Evolutionary conservation across 2,113 vertebrate species (phyloP).

Genomic region (Alaudala cheleensis): DNA sequence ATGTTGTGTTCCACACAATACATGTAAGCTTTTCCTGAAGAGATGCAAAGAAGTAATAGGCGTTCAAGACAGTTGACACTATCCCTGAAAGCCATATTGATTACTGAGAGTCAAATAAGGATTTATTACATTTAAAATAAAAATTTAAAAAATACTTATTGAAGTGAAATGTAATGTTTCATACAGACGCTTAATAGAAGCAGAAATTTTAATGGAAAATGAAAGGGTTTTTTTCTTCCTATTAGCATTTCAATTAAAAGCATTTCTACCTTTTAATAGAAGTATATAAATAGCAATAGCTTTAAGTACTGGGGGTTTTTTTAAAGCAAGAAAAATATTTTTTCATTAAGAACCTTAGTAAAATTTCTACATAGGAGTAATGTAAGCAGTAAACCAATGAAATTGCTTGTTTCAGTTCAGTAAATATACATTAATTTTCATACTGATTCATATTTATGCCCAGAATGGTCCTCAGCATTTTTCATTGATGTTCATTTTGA

Average conservation of each 20-base stretch:
- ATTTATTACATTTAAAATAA: conserved; percentile 31
- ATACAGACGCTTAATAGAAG: conserved; percentile 12
- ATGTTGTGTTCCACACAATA: background rate
- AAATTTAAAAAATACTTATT: background rate
- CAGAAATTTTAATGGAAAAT: conserved; percentile 60
- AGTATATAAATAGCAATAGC: conserved; percentile 49
- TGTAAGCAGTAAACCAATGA: background rate
- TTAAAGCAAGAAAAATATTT: background rate
- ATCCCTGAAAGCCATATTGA: conserved; percentile 26
- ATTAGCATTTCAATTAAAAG: conserved; percentile 63
- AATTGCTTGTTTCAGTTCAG: background rate
- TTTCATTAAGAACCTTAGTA: background rate
- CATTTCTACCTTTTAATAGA: conserved; percentile 57
- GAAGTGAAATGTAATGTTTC: conserved; percentile 20
- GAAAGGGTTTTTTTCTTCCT: background rate
- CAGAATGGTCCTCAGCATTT: background rate
- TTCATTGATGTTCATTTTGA: background rate
- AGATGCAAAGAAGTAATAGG: conserved; percentile 1
- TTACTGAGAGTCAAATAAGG: background rate
- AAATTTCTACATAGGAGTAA: background rate
- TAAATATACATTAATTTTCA: background rate
- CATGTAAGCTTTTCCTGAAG: background rate
- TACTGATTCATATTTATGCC: background rate
- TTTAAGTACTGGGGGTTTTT: background rate
- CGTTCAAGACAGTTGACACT: background rate